Evolutionary conservation across 1,140 invertebrate species (phyloP), one percentile per base, ranked within the genome.

Genomic region (Bombus pascuorum): DNA sequence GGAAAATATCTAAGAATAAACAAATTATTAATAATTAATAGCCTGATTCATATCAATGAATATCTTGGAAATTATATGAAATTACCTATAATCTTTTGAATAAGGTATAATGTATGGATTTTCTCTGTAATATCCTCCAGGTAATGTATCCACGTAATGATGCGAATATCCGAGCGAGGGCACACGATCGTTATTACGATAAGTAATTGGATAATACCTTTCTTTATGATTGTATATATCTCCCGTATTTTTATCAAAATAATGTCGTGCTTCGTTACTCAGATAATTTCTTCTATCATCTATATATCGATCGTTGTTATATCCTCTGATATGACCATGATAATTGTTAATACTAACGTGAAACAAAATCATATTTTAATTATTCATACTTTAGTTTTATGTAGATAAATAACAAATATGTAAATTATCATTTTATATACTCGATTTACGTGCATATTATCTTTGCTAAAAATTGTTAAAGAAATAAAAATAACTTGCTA

Each of bases 301-400:
- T 76, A 95, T 94, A 90, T 96, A 95, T 71, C 95, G 94, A 81
- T 96, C 96, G 72, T 95, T 95, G 47, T 95, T 95, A 86, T 96
- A 95, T 81, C 95, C 95, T 80, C 94, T 94, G 86, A 95, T 93
- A n/a, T 94, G 94, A 22, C 91, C 92, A 47, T 94, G 92, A 85
- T 95, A 95, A 42, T 94, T 91, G 28, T 95, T 95, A 39, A 95
- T 94, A 65, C 95, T 95, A 34, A 34, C 28, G 74, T 57, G 82
- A 57, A 70, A 79, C 13, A 79, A 83, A 81, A 77, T 28, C 6
- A 47, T 44, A 68, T 66, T 75, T 59, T 74, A n/a, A 81, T 59
- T 59, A 59, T 12, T 34, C 28, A 15, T 18, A 18, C 37, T 65
- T 32, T 44, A 66, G 28, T 66, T 10, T 66, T 34, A 6, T n/a